These are phyloP conservation scores for Hippasteria phrygiana DNA, from an alignment of 53 echinoderm and acorn worm genomes.

Conservation along the genomic window DNA sequence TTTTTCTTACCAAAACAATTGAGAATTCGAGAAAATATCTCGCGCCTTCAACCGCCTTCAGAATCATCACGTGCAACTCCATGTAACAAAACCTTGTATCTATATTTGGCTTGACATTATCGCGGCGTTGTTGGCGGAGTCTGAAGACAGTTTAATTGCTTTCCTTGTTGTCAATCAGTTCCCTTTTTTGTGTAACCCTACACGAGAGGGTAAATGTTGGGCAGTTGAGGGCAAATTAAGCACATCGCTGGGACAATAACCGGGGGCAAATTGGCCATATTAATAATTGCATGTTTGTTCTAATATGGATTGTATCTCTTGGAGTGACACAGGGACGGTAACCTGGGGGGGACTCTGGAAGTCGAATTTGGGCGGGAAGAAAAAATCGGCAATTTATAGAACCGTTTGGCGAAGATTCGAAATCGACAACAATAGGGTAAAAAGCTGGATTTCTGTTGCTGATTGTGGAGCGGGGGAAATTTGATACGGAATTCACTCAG, in stretches of 20 bases:
- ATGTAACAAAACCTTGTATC: constrained; percentile 15
- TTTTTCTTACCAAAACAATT: background rate
- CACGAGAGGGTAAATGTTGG: constrained; percentile 53
- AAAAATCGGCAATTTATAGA: constrained; percentile 26
- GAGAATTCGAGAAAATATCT: background rate
- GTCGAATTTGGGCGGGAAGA: background rate
- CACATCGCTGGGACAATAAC: constrained; percentile 1
- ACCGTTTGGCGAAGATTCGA: background rate
- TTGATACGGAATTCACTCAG: constrained; percentile 1
- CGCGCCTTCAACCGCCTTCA: background rate
- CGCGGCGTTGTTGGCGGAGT: background rate
- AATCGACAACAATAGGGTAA: constrained; percentile 10
- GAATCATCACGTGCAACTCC: constrained; percentile 8
- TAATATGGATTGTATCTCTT: background rate
- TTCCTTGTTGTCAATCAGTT: constrained; percentile 5
- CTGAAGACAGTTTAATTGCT: constrained; percentile 36
- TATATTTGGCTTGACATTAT: constrained; percentile 7
- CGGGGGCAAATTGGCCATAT: constrained; percentile 8
- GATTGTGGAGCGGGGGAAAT: background rate
- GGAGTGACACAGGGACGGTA: background rate
- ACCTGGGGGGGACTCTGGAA: background rate
- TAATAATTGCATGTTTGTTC: constrained; percentile 45
- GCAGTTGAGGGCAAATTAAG: constrained; percentile 12
- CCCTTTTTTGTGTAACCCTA: constrained; percentile 39
- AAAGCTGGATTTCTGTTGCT: background rate